Conservation (phyloP, 1,140 invertebrate species). For the Dendroctonus ponderosae region DNA sequence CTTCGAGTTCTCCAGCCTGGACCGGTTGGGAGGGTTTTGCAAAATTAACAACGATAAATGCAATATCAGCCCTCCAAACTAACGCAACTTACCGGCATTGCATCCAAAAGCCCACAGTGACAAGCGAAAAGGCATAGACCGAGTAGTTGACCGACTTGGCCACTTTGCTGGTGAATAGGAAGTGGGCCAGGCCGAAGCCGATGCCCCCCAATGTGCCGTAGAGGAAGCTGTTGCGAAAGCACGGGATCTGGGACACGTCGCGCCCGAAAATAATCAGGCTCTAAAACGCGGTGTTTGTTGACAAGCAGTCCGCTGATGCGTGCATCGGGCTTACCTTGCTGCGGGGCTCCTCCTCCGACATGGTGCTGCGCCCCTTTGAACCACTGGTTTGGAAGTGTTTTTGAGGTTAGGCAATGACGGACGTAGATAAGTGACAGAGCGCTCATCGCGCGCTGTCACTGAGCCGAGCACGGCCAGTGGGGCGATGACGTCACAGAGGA, state of each 20-base stretch:
- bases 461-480: too few relatives aligned
- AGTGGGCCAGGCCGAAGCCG: constrained; percentile 55
- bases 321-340: too few relatives aligned
- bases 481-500: too few relatives aligned
- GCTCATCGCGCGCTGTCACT: too few relatives aligned
- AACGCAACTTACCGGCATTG: constrained; percentile 45
- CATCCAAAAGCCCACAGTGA: constrained; percentile 58
- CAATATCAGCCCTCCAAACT: background rate
- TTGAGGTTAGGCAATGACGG: too few relatives aligned
- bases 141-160: constrained; percentile 54
- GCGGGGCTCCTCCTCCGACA: too few relatives aligned
- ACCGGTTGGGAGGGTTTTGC: too few relatives aligned
- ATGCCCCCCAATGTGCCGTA: constrained; percentile 61
- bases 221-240: constrained; percentile 62
- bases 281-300: constrained; percentile 35
- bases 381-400: too few relatives aligned
- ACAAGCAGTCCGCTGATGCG: too few relatives aligned
- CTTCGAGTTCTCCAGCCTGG: background rate
- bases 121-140: constrained; percentile 55
- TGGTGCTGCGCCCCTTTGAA: too few relatives aligned
- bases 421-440: too few relatives aligned
- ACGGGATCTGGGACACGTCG: constrained; percentile 63
- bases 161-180: constrained; percentile 60
- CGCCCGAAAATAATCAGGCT: constrained; percentile 57
- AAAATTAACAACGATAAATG: background rate